These are phyloP conservation scores for Sebastes reedi DNA, from an alignment of 2,797 vertebrate species.

Conservation along the genomic window DNA sequence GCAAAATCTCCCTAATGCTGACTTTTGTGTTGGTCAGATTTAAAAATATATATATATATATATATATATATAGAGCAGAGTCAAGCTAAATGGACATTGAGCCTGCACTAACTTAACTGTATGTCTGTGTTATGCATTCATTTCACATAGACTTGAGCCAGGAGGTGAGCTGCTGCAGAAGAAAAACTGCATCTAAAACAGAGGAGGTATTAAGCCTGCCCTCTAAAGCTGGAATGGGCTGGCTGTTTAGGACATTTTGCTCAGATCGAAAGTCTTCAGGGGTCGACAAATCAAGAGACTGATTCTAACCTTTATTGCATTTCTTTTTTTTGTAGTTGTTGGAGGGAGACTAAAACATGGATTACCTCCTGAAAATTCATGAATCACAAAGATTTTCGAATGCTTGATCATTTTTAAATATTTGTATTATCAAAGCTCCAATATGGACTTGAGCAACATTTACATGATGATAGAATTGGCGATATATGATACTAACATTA, in stretches of 20 bases:
- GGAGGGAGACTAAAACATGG: neutral
- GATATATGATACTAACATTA: neutral
- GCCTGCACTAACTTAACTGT: neutral
- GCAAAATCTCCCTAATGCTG: neutral
- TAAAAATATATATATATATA: neutral
- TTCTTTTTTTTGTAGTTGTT: conserved; percentile 18
- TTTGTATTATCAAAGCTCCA: neutral
- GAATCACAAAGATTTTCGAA: neutral
- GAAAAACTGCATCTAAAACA: conserved; percentile 30
- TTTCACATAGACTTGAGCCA: neutral
- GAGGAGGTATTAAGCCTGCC: conserved; percentile 23
- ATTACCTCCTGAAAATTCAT: neutral
- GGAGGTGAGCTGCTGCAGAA: neutral
- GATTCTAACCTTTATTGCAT: conserved; percentile 30
- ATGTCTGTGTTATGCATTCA: conserved; percentile 1
- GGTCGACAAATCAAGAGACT: conserved; percentile 41
- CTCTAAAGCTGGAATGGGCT: conserved; percentile 42
- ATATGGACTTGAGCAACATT: neutral
- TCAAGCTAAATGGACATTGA: neutral
- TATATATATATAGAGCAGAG: neutral
- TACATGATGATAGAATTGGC: neutral
- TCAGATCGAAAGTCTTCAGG: conserved; percentile 42
- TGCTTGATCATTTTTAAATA: neutral
- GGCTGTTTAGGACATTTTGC: conserved; percentile 14
- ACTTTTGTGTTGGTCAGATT: neutral